Conservation (phyloP, 2,113 vertebrate species). For the Poicephalus meyeri region DNA sequence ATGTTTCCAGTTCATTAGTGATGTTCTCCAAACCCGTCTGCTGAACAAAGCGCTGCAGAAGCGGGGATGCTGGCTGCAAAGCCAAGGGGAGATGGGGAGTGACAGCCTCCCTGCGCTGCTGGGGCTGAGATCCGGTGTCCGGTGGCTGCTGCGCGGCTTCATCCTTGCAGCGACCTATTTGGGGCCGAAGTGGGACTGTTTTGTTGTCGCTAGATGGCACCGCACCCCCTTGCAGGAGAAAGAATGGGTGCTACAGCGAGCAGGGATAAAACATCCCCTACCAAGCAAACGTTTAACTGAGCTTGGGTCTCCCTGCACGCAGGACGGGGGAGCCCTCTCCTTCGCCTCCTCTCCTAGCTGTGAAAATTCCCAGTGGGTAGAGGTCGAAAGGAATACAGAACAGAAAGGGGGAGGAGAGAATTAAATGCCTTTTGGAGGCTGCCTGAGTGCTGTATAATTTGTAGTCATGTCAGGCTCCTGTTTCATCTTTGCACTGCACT, state of each 20-base stretch:
- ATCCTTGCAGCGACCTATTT: neutral
- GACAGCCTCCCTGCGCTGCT: neutral
- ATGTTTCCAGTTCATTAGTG: neutral
- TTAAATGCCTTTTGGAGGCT: neutral
- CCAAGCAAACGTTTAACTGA: fast-evolving
- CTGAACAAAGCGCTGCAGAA: neutral
- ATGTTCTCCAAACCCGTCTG: neutral
- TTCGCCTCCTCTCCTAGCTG: neutral
- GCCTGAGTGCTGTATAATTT: neutral
- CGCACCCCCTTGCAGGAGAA: neutral
- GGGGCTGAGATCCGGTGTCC: fast-evolving
- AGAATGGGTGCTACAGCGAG: fast-evolving
- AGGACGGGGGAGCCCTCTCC: neutral
- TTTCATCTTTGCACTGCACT: neutral
- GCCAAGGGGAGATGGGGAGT: too few relatives aligned
- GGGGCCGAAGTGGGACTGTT: fast-evolving
- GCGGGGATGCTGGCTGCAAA: neutral
- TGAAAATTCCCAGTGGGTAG: neutral
- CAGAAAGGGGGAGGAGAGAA: neutral
- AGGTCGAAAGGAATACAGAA: neutral
- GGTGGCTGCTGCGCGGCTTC: neutral
- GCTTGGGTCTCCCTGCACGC: fast-evolving
- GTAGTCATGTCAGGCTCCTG: neutral
- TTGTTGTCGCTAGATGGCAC: conserved; percentile 49
- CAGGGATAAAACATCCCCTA: too few relatives aligned